Percentiles rank a stretch among this genome's conserved stretches.
Evolutionary conservation across 2,888 invertebrate genomes (phyloP).

Genomic region (Oegoconia quadripuncta): DNA sequence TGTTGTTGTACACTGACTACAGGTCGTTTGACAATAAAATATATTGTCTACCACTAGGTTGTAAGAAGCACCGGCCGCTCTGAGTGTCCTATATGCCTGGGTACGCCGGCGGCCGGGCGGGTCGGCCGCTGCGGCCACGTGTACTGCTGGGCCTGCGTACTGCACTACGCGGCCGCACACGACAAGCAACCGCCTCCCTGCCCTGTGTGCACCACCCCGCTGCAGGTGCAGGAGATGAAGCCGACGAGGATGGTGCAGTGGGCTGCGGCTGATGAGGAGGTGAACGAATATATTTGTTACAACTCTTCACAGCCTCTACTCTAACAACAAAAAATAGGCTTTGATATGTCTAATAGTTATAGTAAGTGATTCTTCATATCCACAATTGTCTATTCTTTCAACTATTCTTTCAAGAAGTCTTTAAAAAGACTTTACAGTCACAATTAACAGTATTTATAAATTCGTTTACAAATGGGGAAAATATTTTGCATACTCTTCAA

Average conservation of each 20-base stretch:
- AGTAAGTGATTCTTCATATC: too few relatives aligned
- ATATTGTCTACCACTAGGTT: constrained; percentile 35
- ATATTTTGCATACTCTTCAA: too few relatives aligned
- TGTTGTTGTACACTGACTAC: too few relatives aligned
- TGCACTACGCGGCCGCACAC: constrained; percentile 93
- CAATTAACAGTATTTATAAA: too few relatives aligned
- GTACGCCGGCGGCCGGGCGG: constrained; percentile 91
- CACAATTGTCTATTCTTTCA: too few relatives aligned
- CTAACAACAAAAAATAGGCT: too few relatives aligned
- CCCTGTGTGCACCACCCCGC: constrained; percentile 93
- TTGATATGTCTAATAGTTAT: too few relatives aligned
- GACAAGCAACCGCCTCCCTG: constrained; percentile 89
- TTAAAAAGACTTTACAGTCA: too few relatives aligned
- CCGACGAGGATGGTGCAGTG: constrained; percentile 76
- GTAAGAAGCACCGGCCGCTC: constrained; percentile 60
- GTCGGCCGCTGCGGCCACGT: constrained; percentile 97
- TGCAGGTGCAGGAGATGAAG: constrained; percentile 90
- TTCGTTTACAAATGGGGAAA: too few relatives aligned
- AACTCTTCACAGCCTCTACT: too few relatives aligned
- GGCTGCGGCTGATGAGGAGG: constrained; percentile 59
- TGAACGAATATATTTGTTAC: constrained; percentile 22
- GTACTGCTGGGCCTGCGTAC: constrained; percentile 96
- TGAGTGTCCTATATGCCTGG: constrained; percentile 95
- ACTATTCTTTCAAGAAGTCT: too few relatives aligned
- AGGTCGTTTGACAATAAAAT: too few relatives aligned